A percentile compares a stretch with the other conserved stretches of the same genome.
Conservation (phyloP, 2,113 vertebrate genomes). For the Fulica atra region DNA sequence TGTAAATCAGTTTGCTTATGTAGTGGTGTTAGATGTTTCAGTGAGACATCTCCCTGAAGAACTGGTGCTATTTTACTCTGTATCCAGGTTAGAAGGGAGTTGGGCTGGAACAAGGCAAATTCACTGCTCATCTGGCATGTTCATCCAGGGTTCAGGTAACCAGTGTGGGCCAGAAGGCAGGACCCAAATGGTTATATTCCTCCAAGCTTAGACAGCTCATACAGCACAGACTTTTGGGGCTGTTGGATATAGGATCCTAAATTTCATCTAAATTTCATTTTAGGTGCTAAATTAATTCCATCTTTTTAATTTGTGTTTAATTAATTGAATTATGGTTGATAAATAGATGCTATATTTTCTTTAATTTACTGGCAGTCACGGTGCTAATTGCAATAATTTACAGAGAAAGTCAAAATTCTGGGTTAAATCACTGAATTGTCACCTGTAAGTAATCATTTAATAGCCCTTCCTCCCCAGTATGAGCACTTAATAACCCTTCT, state of each 20-base stretch:
- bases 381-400: slow-evolving; percentile 24
- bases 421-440: background rate
- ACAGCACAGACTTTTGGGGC: background rate
- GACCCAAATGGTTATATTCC: background rate
- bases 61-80: background rate
- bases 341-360: slow-evolving; percentile 18
- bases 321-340: background rate
- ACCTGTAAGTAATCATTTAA: background rate
- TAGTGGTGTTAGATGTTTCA: fast-evolving
- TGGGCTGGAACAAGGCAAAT: background rate
- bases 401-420: slow-evolving; percentile 7
- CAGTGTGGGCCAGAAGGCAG: background rate
- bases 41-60: background rate
- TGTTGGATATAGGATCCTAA: background rate
- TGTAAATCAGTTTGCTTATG: background rate
- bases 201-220: background rate
- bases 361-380: background rate
- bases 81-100: background rate
- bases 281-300: background rate
- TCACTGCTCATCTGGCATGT: background rate
- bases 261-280: background rate
- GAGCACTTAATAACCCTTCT: background rate
- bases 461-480: background rate
- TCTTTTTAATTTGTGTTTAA: background rate
- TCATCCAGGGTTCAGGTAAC: background rate